These are phyloP conservation scores for Apodemus sylvaticus DNA, from an alignment of 2,113 vertebrate genomes.

Conservation along the genomic window DNA sequence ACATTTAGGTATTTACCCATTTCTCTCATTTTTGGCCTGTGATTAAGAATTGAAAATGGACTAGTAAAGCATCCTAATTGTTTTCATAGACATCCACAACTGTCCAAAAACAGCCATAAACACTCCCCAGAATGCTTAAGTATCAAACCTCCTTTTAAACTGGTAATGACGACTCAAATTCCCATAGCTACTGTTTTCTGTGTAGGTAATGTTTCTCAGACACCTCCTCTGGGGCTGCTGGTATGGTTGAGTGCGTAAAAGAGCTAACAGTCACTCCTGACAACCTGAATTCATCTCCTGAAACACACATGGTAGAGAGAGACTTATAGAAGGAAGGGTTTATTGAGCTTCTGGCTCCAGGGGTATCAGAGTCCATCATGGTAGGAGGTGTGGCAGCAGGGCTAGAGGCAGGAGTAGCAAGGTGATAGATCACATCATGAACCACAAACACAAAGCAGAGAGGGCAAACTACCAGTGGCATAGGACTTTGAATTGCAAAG, in stretches of 20 bases:
- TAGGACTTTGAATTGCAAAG: not conserved
- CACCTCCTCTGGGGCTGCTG: not conserved
- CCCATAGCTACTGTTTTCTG: not conserved
- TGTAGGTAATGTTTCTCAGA: not conserved
- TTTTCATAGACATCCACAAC: not conserved
- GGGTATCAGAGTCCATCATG: not conserved
- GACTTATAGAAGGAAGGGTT: not conserved
- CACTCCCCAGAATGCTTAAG: not conserved
- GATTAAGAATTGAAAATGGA: not conserved
- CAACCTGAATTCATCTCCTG: not conserved
- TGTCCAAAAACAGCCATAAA: not conserved
- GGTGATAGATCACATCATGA: not conserved
- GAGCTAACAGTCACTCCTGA: not conserved
- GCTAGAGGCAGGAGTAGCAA: not conserved
- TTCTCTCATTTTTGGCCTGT: not conserved
- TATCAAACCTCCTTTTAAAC: not conserved
- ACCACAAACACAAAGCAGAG: not conserved
- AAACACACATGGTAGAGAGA: no score
- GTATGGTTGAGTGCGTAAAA: not conserved
- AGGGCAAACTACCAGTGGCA: not conserved
- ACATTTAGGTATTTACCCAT: slow-evolving; percentile 4
- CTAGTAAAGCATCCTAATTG: slow-evolving; percentile 30
- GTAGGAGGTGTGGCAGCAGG: not conserved
- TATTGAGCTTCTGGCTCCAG: not conserved
- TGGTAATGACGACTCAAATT: not conserved